Evolutionary conservation across 2,888 invertebrate species (phyloP).

Genomic region (Saturnia pavonia): DNA sequence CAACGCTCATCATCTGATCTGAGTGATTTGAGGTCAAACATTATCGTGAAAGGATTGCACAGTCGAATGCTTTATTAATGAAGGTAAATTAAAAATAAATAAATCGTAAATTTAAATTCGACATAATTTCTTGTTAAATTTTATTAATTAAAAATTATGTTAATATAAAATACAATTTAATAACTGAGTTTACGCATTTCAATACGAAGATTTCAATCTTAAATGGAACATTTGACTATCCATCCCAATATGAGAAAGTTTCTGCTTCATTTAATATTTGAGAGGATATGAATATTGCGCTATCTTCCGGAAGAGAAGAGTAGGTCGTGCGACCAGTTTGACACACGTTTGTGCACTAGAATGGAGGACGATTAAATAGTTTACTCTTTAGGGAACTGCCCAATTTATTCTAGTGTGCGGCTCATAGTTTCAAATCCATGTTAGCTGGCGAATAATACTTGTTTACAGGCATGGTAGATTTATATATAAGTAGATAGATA

Average conservation of each 20-base stretch:
- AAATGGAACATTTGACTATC: not conserved
- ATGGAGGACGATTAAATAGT: not conserved
- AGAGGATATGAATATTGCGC: conserved; percentile 28
- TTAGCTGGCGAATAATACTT: too few species aligned
- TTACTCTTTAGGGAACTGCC: not conserved
- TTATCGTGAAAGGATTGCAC: not conserved
- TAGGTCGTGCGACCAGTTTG: conserved; percentile 36
- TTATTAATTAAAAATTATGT: not conserved
- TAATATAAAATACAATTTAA: not conserved
- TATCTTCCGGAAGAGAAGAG: conserved; percentile 32
- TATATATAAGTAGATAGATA: too few species aligned
- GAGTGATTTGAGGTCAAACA: not conserved
- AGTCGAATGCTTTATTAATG: not conserved
- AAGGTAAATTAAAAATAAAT: not conserved
- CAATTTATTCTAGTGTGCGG: too few species aligned
- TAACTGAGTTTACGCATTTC: not conserved
- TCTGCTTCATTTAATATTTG: conserved; percentile 32
- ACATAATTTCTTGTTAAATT: not conserved
- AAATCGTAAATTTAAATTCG: not conserved
- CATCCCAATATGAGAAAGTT: conserved; percentile 25
- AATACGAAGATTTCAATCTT: conserved; percentile 3
- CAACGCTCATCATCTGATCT: not conserved
- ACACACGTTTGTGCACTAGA: conserved; percentile 41
- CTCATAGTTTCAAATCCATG: too few species aligned
- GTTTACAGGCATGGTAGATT: too few species aligned